Evolutionary conservation across 1,140 invertebrate genomes (phyloP).

Genomic region (Telenomus remus): DNA sequence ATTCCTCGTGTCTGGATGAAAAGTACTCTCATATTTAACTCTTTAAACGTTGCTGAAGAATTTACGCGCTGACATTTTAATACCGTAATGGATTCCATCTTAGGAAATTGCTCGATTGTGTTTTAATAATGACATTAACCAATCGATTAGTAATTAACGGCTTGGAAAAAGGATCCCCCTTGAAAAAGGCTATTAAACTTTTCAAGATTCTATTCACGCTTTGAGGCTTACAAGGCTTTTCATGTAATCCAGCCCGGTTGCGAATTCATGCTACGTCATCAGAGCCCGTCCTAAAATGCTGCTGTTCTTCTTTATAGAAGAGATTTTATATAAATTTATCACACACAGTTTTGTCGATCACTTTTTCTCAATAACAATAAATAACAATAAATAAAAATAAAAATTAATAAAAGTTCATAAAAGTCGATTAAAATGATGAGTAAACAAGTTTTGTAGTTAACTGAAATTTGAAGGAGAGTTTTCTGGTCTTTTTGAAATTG

Average conservation of each 20-base stretch:
- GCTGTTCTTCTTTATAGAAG: constrained; percentile 28
- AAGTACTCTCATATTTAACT: neutral
- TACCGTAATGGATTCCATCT: constrained; percentile 17
- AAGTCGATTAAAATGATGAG: too few species aligned
- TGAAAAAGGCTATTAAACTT: constrained; percentile 9
- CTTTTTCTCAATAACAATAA: neutral
- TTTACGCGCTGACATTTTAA: constrained; percentile 4
- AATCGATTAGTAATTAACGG: constrained; percentile 23
- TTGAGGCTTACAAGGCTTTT: constrained; percentile 16
- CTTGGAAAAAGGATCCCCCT: neutral
- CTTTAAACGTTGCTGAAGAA: neutral
- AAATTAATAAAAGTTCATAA: too few species aligned
- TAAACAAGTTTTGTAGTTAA: too few species aligned
- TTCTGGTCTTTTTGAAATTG: too few species aligned
- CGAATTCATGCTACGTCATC: constrained; percentile 34
- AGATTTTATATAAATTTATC: too few species aligned
- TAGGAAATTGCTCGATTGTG: constrained; percentile 5
- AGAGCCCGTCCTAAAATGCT: constrained; percentile 20
- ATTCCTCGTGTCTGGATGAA: neutral
- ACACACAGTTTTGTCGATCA: constrained; percentile 8
- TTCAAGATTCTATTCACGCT: constrained; percentile 29
- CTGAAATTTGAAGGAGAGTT: too few species aligned
- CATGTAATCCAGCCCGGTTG: constrained; percentile 30
- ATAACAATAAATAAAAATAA: too few species aligned
- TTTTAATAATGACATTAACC: constrained; percentile 20